Evolutionary conservation across 1,140 invertebrate genomes (phyloP), one percentile per base, ranked within the genome.

Genomic region (Trichonephila inaurata): DNA sequence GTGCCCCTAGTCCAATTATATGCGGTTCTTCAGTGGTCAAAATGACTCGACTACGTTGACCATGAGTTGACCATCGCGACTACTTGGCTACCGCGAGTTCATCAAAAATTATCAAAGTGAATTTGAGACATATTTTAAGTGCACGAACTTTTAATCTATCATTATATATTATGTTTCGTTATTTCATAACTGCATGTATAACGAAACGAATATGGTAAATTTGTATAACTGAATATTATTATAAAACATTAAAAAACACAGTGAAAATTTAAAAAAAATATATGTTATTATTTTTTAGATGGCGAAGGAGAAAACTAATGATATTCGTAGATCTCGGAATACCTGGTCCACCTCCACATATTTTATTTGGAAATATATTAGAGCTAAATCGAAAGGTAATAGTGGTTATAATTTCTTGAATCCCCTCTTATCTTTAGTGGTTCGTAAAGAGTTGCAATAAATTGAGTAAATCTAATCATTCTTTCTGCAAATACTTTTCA

Each of bases 341-440:
- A 83, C 95, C 95, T 3, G 95, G 95, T 14, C 95, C 95, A 14
- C 33, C 88, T 18, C 95, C 95, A 8, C 94, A 95, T 86, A 82
- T 96, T 14, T 77, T 96, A 44, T 95, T 94, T 64, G 96, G 95
- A 72, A 96, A 95, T 91, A 94, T 95, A 28, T 83, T 94, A 21
- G 93, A 95, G 10, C 94, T 95, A 19, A 81, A 95, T 69, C 77
- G 91, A 88, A 95, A 95, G 94, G 95, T 95, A 95, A 91, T 21
- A 72, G 33, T 40, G 33, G 0, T 40, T 40, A 40, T 1, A 40
- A 40, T 40, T 40, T 40, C 28, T 40, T 40, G 33, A 40, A 40
- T 40, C 33, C 1, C n/a, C n/a, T 28, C 28, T 28, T 28, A 28
- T n/a, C 28, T 28, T 28, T 28, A 28, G 28, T 1, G 28, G 28